phyloP scores from a whole-genome alignment of 1,140 invertebrate genomes.

The Drosophila orena region DNA sequence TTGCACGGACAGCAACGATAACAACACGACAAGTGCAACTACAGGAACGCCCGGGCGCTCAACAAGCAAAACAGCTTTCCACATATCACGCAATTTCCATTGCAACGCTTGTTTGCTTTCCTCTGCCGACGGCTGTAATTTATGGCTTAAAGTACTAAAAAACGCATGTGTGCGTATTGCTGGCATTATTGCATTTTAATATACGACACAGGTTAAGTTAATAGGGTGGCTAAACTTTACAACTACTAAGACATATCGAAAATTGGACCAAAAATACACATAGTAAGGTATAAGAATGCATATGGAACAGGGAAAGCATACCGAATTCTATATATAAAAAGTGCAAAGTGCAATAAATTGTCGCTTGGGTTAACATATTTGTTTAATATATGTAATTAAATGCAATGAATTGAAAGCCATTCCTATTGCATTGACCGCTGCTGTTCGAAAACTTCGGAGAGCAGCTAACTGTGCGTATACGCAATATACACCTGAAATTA shows the following conservation, averaged over 20 bases:
- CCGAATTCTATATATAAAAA: too few species aligned
- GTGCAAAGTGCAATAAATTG: too few species aligned
- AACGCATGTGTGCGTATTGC: background rate
- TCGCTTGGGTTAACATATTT: too few species aligned
- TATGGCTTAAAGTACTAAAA: conserved; percentile 61
- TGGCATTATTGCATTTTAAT: conserved; percentile 51
- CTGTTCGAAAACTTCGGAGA: background rate
- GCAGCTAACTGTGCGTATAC: conserved; percentile 28
- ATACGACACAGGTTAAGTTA: background rate
- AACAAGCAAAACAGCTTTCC: conserved; percentile 75
- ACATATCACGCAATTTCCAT: conserved; percentile 70
- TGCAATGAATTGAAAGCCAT: too few species aligned
- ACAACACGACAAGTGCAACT: conserved; percentile 53
- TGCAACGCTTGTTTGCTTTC: conserved; percentile 42
- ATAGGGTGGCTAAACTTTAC: background rate
- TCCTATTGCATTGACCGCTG: background rate
- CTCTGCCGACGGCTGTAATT: conserved; percentile 57
- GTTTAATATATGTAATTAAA: too few species aligned
- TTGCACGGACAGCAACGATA: conserved; percentile 61
- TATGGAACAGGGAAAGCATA: too few species aligned
- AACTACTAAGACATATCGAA: too few species aligned
- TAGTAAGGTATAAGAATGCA: too few species aligned
- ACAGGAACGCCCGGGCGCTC: conserved; percentile 47
- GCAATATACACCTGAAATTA: conserved; percentile 14
- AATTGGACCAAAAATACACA: too few species aligned